Evolutionary conservation across 1,140 invertebrate genomes (phyloP).

Genomic region (Kradibia gibbosae): DNA sequence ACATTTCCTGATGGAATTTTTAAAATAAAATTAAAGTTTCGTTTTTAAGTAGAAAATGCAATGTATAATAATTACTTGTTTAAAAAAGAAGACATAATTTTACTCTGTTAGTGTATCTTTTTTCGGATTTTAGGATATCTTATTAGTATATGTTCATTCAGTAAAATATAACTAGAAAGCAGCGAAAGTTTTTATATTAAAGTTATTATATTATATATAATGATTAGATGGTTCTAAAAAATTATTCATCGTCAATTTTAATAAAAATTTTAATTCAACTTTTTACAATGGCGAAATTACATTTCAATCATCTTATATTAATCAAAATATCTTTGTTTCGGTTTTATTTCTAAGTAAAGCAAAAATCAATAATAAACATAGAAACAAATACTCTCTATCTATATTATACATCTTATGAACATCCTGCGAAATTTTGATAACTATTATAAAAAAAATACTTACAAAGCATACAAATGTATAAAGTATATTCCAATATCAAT

Average conservation of each 20-base stretch:
- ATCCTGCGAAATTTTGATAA: too few relatives aligned
- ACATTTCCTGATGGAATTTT: too few relatives aligned
- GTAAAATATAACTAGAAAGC: neutral
- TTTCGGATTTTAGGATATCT: neutral
- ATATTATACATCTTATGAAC: too few relatives aligned
- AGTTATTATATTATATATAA: conserved; percentile 4
- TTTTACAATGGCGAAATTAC: neutral
- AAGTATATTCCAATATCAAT: too few relatives aligned
- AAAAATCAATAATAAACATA: too few relatives aligned
- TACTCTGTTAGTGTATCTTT: neutral
- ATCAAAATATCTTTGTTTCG: too few relatives aligned
- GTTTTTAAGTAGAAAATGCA: neutral
- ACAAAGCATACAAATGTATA: too few relatives aligned
- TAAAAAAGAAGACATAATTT: neutral
- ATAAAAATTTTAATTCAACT: neutral
- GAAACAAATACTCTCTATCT: too few relatives aligned
- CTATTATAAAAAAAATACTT: too few relatives aligned
- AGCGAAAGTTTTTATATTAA: conserved; percentile 23
- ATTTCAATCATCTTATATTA: neutral
- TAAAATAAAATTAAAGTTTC: neutral
- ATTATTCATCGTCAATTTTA: neutral
- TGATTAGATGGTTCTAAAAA: neutral
- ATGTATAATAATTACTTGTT: neutral
- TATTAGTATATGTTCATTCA: neutral
- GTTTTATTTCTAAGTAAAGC: too few relatives aligned